A percentile compares a stretch with the other conserved stretches of the same genome.
These are phyloP conservation scores for Chaetorhynchus papuensis DNA, from an alignment of 2,113 vertebrate species.

Conservation along the genomic window DNA sequence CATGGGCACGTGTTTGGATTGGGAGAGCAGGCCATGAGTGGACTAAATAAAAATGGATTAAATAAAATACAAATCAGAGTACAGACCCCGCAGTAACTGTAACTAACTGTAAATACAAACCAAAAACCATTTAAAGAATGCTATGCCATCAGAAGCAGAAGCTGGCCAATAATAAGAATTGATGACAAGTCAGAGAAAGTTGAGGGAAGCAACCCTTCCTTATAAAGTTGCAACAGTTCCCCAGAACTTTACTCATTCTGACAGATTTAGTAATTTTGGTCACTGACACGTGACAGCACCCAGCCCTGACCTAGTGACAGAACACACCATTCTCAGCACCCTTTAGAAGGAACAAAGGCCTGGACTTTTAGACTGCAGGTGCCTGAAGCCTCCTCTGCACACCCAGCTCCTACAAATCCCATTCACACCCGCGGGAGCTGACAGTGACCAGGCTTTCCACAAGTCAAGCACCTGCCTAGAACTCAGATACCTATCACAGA, in stretches of 20 bases:
- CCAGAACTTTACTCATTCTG: background rate
- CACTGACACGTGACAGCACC: background rate
- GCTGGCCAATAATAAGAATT: background rate
- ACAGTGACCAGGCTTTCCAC: background rate
- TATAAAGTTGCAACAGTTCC: background rate
- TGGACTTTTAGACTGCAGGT: background rate
- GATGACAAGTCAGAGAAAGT: background rate
- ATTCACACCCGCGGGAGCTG: background rate
- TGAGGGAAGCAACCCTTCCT: background rate
- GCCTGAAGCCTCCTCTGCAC: background rate
- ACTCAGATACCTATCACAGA: background rate
- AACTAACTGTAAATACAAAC: background rate
- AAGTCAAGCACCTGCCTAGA: background rate
- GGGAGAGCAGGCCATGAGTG: background rate
- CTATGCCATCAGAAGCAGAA: background rate
- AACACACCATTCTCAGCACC: background rate
- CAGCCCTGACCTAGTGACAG: background rate
- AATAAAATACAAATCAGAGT: background rate
- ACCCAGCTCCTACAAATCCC: background rate
- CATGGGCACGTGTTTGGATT: rapidly evolving
- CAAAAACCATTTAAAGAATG: background rate
- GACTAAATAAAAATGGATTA: background rate
- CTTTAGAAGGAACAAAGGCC: background rate
- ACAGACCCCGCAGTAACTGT: background rate
- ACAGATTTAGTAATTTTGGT: background rate